Conservation (phyloP, 2,113 vertebrate species). For the Phrynosoma platyrhinos region DNA sequence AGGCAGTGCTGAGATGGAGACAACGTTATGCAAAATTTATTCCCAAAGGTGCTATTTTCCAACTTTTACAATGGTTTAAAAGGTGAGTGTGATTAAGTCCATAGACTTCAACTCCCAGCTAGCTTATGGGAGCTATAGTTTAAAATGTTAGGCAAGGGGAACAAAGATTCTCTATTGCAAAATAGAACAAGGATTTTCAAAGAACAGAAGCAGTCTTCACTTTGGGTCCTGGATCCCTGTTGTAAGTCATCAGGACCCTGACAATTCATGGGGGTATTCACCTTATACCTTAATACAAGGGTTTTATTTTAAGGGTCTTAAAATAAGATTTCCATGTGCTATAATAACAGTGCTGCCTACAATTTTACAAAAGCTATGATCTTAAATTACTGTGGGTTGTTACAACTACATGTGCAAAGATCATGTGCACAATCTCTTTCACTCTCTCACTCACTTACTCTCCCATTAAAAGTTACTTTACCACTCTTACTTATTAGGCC, state of each 20-base stretch:
- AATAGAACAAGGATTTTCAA: background rate
- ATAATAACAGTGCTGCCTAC: constrained; percentile 19
- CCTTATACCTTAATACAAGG: constrained; percentile 21
- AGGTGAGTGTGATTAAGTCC: no score
- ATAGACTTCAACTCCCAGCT: no score
- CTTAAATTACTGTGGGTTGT: constrained; percentile 29
- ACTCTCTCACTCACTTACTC: background rate
- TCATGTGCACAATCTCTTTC: no score
- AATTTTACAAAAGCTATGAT: constrained; percentile 1
- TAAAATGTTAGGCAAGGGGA: no score
- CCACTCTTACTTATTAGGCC: accelerated
- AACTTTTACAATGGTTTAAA: no score
- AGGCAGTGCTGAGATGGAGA: no score
- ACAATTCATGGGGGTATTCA: background rate
- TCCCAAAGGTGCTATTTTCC: no score
- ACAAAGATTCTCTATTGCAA: no score
- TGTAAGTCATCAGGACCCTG: constrained; percentile 11
- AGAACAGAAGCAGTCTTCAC: background rate
- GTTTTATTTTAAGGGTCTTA: background rate
- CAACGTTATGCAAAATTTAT: no score
- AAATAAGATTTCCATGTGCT: constrained; percentile 13
- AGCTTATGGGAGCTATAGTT: no score
- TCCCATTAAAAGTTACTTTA: constrained; percentile 11
- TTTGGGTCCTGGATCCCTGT: background rate
- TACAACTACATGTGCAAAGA: background rate